Conservation (phyloP, 2,113 vertebrate genomes). For the Eublepharis macularius region DNA sequence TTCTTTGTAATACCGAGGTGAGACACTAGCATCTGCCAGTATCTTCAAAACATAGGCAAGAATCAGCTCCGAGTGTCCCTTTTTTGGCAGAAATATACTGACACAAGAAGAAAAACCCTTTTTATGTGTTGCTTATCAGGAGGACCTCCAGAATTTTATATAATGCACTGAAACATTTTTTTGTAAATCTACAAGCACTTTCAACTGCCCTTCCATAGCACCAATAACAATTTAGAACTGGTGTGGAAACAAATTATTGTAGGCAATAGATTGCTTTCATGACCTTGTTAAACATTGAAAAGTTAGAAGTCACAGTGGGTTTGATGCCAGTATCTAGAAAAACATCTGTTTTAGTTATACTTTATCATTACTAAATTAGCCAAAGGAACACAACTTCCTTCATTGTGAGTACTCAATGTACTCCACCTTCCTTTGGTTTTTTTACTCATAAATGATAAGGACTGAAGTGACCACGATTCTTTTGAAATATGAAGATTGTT, state of each 20-base stretch:
- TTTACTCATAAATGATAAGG: conserved; percentile 30
- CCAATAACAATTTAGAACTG: conserved; percentile 32
- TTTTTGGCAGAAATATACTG: conserved; percentile 16
- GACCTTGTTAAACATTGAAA: conserved; percentile 56
- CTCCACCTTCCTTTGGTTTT: conserved; percentile 37
- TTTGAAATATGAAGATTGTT: not conserved
- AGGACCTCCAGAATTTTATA: conserved; percentile 48
- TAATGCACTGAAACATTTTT: conserved; percentile 22
- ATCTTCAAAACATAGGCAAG: not conserved
- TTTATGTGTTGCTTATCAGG: conserved; percentile 49
- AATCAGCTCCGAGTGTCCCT: not conserved
- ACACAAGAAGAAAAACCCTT: conserved; percentile 40
- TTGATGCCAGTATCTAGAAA: conserved; percentile 57
- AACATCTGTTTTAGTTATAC: conserved; percentile 59
- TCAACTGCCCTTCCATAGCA: not conserved
- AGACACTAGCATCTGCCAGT: not conserved
- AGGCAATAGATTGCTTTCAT: conserved; percentile 53
- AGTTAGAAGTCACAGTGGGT: conserved; percentile 50
- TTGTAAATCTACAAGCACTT: conserved; percentile 38
- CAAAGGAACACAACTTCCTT: conserved; percentile 51
- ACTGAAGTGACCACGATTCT: not conserved
- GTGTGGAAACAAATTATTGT: conserved; percentile 59
- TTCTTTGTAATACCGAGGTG: not conserved
- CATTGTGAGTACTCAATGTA: conserved; percentile 50
- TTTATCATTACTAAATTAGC: conserved; percentile 36